Conservation (phyloP, 2,113 vertebrate genomes). For the Oreotrochilus melanogaster region DNA sequence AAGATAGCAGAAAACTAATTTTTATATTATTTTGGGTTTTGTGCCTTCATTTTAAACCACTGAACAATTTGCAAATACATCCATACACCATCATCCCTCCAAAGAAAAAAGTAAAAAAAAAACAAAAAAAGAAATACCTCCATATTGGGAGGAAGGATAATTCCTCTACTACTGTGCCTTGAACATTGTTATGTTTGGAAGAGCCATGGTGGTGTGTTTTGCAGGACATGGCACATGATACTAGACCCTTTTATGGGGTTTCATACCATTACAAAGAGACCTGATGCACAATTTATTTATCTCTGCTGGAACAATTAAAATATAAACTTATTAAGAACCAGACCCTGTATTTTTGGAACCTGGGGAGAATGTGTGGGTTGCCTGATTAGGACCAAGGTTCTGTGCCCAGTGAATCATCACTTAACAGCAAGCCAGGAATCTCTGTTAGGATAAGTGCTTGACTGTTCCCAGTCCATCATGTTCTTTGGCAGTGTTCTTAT, state of each 20-base stretch:
- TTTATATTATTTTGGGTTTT: not conserved
- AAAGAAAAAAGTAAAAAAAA: not conserved
- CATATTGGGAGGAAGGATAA: not conserved
- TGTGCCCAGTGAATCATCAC: not conserved
- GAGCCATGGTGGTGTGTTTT: not conserved
- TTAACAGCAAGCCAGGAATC: slow-evolving; percentile 12
- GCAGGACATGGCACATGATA: not conserved
- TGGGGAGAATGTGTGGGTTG: not conserved
- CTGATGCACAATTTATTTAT: not conserved
- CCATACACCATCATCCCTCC: not conserved
- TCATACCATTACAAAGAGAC: not conserved
- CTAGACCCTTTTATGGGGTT: not conserved
- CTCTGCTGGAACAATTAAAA: not conserved
- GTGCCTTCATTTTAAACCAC: not conserved
- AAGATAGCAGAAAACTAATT: not conserved
- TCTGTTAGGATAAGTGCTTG: slow-evolving; percentile 7
- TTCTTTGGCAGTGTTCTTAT: slow-evolving; percentile 38
- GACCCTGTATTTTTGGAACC: not conserved
- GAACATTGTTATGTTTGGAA: not conserved
- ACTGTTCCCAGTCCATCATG: slow-evolving; percentile 57
- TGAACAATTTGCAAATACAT: not conserved
- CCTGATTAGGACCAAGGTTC: not conserved
- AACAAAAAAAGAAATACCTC: not conserved
- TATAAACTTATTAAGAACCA: not conserved
- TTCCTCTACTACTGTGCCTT: not conserved